These are phyloP conservation scores for Drosophila basisetae DNA, from an alignment of 2,888 invertebrate genomes.

Conservation along the genomic window DNA sequence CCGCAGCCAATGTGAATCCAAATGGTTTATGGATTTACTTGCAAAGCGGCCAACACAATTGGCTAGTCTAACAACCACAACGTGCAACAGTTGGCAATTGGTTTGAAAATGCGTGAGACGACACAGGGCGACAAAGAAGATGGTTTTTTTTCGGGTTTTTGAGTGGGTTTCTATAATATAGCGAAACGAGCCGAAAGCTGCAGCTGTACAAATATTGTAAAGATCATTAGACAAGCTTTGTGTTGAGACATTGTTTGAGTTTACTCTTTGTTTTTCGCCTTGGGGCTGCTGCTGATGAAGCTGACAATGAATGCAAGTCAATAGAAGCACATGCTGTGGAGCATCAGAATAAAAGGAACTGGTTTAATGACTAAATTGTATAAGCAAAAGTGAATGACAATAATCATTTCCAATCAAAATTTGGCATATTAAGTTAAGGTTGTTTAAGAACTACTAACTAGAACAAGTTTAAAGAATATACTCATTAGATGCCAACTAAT, in stretches of 20 bases:
- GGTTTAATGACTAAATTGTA: constrained; percentile 34
- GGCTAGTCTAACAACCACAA: constrained; percentile 22
- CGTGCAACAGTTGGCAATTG: constrained; percentile 57
- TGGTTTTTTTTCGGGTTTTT: constrained; percentile 3
- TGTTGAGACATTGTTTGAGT: constrained; percentile 41
- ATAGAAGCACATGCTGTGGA: constrained; percentile 12
- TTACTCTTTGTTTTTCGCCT: constrained; percentile 26
- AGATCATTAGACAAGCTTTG: constrained; percentile 52
- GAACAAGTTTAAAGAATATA: constrained; percentile 33
- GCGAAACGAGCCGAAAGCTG: constrained; percentile 6
- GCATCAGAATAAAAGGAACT: constrained; percentile 45
- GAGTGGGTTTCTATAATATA: constrained; percentile 41
- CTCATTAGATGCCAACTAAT: background rate
- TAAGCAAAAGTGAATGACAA: constrained; percentile 41
- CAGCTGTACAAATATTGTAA: constrained; percentile 37
- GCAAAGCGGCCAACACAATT: constrained; percentile 31
- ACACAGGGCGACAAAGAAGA: constrained; percentile 40
- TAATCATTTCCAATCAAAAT: constrained; percentile 21
- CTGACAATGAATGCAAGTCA: constrained; percentile 26
- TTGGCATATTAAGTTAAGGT: constrained; percentile 15
- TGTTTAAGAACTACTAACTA: background rate
- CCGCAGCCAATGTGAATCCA: constrained; percentile 51
- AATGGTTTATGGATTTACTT: constrained; percentile 42
- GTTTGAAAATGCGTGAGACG: constrained; percentile 68
- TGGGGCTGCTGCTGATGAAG: constrained; percentile 16